Evolutionary conservation across 2,113 vertebrate species (phyloP).

Genomic region (Neopipo cinnamomea): DNA sequence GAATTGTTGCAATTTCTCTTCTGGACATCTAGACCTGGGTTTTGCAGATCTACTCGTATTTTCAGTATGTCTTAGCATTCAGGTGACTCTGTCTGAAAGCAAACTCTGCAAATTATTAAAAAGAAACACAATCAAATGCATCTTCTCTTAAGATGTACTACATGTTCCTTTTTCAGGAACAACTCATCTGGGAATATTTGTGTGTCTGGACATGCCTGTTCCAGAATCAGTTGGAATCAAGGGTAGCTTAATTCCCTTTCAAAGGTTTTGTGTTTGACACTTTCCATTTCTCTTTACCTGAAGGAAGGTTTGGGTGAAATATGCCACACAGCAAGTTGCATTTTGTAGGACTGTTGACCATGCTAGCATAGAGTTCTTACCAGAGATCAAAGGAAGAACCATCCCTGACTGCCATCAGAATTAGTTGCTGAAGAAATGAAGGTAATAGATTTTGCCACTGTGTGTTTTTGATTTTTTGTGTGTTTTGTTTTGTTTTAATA

Average conservation of each 20-base stretch:
- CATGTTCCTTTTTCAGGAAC: background rate
- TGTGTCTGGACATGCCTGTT: background rate
- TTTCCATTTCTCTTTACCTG: background rate
- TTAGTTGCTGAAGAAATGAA: background rate
- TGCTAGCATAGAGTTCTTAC: background rate
- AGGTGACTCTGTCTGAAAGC: background rate
- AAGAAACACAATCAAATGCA: background rate
- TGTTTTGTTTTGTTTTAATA: background rate
- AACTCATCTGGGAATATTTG: background rate
- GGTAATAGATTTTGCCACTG: background rate
- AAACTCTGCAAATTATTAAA: background rate
- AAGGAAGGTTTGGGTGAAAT: background rate
- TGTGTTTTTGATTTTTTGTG: background rate
- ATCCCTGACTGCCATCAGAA: background rate
- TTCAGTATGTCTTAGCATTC: background rate
- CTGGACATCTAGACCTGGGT: background rate
- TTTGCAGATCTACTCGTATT: background rate
- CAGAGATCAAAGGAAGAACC: background rate
- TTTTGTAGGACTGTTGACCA: background rate
- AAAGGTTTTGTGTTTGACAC: background rate
- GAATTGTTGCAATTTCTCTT: background rate
- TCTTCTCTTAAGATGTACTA: background rate
- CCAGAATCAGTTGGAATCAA: background rate
- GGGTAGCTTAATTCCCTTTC: background rate
- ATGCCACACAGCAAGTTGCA: background rate